These are phyloP conservation scores for Cabera pusaria DNA, from an alignment of 2,888 invertebrate genomes.

Conservation along the genomic window DNA sequence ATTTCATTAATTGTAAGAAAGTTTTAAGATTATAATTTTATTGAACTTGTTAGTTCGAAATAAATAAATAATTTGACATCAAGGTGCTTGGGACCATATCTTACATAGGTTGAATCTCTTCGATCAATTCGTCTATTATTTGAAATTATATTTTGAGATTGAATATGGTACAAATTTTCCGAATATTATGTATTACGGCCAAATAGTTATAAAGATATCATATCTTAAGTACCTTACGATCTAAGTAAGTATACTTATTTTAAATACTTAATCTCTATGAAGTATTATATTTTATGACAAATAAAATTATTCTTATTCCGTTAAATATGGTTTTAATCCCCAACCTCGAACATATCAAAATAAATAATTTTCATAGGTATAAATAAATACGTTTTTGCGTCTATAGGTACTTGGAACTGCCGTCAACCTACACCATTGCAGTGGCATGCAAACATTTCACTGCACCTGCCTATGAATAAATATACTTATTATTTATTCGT, in stretches of 20 bases:
- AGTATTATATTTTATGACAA: background rate
- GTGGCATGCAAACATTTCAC: too few species aligned
- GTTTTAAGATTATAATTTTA: conserved; percentile 1
- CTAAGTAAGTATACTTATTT: too few species aligned
- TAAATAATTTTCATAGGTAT: too few species aligned
- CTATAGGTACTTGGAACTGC: too few species aligned
- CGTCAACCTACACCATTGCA: too few species aligned
- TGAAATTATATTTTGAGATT: conserved; percentile 19
- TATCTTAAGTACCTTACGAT: too few species aligned
- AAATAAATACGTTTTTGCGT: too few species aligned
- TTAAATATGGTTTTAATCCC: conserved; percentile 15
- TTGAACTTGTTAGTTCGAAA: background rate
- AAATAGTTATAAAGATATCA: conserved; percentile 8
- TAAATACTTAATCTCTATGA: conserved; percentile 1
- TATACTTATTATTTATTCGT: too few species aligned
- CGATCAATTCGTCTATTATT: background rate
- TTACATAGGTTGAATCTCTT: conserved; percentile 18
- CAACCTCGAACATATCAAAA: too few species aligned
- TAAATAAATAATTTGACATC: background rate
- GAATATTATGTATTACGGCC: conserved; percentile 8
- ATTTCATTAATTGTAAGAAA: conserved; percentile 8
- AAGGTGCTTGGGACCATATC: conserved; percentile 18
- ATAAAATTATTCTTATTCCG: conserved; percentile 12
- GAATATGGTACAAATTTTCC: conserved; percentile 24
- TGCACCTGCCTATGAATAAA: too few species aligned